Evolutionary conservation across 2,797 vertebrate species (phyloP).

Genomic region (Chloroceryle inda): DNA sequence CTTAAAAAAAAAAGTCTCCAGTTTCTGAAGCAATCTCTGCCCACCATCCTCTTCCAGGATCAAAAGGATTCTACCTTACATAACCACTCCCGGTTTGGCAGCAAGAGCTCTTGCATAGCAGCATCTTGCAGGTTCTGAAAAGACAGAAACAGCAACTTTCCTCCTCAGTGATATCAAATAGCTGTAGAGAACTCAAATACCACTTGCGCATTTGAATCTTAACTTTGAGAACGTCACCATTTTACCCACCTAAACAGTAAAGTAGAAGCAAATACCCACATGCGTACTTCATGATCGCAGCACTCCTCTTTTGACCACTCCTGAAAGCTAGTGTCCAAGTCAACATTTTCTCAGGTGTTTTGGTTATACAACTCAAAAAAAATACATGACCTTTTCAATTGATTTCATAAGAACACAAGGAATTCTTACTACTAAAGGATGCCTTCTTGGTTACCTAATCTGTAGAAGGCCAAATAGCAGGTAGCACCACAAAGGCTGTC

Average conservation of each 20-base stretch:
- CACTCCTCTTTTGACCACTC: background rate
- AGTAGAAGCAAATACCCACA: rapidly evolving
- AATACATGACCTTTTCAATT: rapidly evolving
- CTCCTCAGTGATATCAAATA: background rate
- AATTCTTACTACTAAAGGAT: background rate
- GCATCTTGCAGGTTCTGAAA: background rate
- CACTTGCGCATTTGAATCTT: background rate
- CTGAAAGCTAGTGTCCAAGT: background rate
- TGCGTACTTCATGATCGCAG: background rate
- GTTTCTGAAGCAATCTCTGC: slow-evolving; percentile 10
- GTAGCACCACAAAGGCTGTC: background rate
- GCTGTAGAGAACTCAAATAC: background rate
- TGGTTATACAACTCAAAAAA: background rate
- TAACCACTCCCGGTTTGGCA: slow-evolving; percentile 9
- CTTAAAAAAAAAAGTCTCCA: background rate
- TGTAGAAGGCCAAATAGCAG: background rate
- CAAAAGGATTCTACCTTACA: background rate
- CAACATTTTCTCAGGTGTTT: background rate
- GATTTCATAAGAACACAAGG: background rate
- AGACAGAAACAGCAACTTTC: background rate
- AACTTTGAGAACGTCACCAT: background rate
- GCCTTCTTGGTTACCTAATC: background rate
- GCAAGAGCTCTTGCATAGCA: background rate
- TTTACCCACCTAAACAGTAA: background rate
- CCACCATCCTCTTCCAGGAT: slow-evolving; percentile 13